Evolutionary conservation across 1,140 invertebrate species (phyloP).

Genomic region (Caenorhabditis inopinata): DNA sequence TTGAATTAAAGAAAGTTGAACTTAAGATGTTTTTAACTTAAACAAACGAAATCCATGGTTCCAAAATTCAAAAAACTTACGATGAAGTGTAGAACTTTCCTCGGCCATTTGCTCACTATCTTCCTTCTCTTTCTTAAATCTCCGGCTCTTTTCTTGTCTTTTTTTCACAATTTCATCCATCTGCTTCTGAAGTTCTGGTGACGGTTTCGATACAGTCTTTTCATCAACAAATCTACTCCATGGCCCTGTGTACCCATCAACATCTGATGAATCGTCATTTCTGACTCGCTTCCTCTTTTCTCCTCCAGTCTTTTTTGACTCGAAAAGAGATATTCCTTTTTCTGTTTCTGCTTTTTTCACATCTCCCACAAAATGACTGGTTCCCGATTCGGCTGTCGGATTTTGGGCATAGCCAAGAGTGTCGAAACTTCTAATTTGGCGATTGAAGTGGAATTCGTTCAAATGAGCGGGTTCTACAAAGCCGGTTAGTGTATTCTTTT

Average conservation of each 20-base stretch:
- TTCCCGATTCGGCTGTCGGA: slow-evolving; percentile 78
- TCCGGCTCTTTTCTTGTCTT: slow-evolving; percentile 53
- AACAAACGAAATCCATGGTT: background rate
- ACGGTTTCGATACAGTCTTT: slow-evolving; percentile 80
- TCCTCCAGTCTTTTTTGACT: slow-evolving; percentile 63
- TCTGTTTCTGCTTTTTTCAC: slow-evolving; percentile 53
- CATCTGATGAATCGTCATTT: slow-evolving; percentile 86
- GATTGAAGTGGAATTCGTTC: slow-evolving; percentile 96
- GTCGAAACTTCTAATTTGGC: slow-evolving; percentile 86
- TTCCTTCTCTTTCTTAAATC: slow-evolving; percentile 54
- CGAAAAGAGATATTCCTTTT: slow-evolving; percentile 58
- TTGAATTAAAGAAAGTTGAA: background rate
- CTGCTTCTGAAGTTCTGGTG: slow-evolving; percentile 83
- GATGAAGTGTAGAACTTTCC: slow-evolving; percentile 90
- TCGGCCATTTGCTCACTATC: slow-evolving; percentile 70
- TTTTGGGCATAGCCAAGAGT: slow-evolving; percentile 85
- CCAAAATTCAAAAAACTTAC: slow-evolving; percentile 71
- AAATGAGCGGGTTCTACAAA: slow-evolving; percentile 92
- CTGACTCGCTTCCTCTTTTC: slow-evolving; percentile 84
- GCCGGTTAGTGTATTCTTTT: slow-evolving; percentile 88
- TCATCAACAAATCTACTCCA: slow-evolving; percentile 95
- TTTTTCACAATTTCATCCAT: slow-evolving; percentile 82
- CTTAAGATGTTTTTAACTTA: background rate
- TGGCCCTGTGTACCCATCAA: slow-evolving; percentile 80
- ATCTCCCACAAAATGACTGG: slow-evolving; percentile 56